Base-by-base conservation (phyloP, 2,113 vertebrate genomes). In the Phylloscopus whistleri region DNA sequence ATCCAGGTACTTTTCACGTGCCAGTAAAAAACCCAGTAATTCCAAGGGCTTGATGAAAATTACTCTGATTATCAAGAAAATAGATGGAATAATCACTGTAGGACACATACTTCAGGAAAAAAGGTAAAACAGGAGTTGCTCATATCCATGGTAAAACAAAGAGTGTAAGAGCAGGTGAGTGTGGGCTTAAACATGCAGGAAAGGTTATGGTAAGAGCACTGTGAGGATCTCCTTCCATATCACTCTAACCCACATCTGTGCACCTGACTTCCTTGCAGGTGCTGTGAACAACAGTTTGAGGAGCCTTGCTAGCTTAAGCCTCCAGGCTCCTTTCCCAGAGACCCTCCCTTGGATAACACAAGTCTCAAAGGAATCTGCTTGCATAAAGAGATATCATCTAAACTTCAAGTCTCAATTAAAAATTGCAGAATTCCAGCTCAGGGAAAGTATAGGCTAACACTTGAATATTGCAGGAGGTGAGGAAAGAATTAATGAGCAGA, bases 221-320 rank as follows among this genome's bases (percentile, higher is more conserved):
- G 56, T 7, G 14, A 53, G 26, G 23, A 58, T 27, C 26, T 74
- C 28, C 53, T 46, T 17, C 44, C 1, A 0, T 2, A 18, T 7
- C 51, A 23, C 4, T 1, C 24, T 33, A 44, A 35, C 24, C 10
- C 31, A 52, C 1, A 2, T 5, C 28, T 13, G 11, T 13, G 14
- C 46, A 63, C 4, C 3, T 0, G 0, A 18, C 20, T 66, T 58
- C 49, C 35, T 31, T n/a, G 11, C n/a, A 69, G n/a, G 6, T 13
- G 43, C 22, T 51, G 30, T 7, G 20, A 68, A 48, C 12, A 43
- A 5, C 2, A 35, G 31, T 11, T 27, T 63, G 41, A 76, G 52
- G 4, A 70, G 39, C 5, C 13, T 55, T 24, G 26, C 23, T 1
- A 81, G 30, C n/a, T 78, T 44, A 56, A 62, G 30, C 11, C 23